Percentiles rank a stretch among this genome's conserved stretches.
phyloP scores from a whole-genome alignment of 2,797 vertebrate genomes.

The Rhynchonycteris naso region DNA sequence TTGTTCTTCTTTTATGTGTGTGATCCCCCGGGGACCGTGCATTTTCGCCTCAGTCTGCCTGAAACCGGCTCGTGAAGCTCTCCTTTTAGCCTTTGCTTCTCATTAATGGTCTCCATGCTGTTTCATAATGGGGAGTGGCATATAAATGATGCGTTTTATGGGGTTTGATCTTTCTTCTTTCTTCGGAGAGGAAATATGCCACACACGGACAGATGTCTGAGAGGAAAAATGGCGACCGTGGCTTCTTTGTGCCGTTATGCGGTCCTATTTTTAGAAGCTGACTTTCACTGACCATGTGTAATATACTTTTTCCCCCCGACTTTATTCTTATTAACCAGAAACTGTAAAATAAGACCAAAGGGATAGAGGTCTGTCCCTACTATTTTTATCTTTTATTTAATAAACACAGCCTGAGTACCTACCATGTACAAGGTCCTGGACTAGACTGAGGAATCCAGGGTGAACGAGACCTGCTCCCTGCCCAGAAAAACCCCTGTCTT shows the following conservation, averaged over 20 bases:
- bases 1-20: constrained; percentile 84
- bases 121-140: constrained; percentile 92
- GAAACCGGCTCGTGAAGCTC: constrained; percentile 89
- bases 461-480: background rate
- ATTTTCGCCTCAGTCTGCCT: constrained; percentile 88
- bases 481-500: background rate
- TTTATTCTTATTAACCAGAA: constrained; percentile 48
- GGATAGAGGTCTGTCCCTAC: background rate
- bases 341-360: background rate
- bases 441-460: background rate
- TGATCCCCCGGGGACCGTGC: constrained; percentile 87
- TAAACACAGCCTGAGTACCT: background rate
- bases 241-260: constrained; percentile 77
- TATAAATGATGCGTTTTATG: constrained; percentile 95
- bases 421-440: background rate
- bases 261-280: constrained; percentile 59
- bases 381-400: constrained; percentile 8
- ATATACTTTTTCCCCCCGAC: background rate
- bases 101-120: constrained; percentile 93
- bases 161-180: constrained; percentile 94
- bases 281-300: constrained; percentile 45
- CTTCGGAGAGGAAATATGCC: constrained; percentile 89
- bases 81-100: constrained; percentile 90
- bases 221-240: constrained; percentile 63
- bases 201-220: constrained; percentile 86